Evolutionary conservation across 2,797 vertebrate species (phyloP).

Genomic region (Platyrinchus mystaceus): DNA sequence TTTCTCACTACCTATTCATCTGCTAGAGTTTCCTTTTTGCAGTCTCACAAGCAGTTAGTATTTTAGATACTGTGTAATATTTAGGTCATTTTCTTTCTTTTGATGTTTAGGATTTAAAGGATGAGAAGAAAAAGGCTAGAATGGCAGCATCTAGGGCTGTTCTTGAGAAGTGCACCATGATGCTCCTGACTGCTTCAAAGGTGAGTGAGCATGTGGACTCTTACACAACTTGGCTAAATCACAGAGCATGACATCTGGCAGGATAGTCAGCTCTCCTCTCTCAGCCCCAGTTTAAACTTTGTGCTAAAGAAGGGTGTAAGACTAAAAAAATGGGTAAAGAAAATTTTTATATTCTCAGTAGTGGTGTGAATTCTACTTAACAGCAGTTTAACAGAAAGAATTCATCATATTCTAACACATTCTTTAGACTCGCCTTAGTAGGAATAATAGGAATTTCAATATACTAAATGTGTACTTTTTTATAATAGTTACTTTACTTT

Average conservation of each 20-base stretch:
- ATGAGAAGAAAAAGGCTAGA: constrained; percentile 96
- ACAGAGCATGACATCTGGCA: neutral
- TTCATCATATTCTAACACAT: neutral
- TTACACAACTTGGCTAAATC: neutral
- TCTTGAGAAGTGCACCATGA: constrained; percentile 99
- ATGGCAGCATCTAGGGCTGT: constrained; percentile 96
- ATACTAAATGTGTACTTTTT: neutral
- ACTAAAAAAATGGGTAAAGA: neutral
- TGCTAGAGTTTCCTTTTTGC: neutral
- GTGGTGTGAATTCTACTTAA: neutral
- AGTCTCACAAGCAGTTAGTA: neutral
- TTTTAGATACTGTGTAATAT: neutral
- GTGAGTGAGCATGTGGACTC: constrained; percentile 63
- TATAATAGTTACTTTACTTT: constrained; percentile 28
- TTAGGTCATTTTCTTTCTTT: neutral
- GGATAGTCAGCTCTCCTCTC: neutral
- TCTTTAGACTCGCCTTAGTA: neutral
- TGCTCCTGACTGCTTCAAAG: constrained; percentile 98
- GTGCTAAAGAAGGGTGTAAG: neutral
- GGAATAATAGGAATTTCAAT: neutral
- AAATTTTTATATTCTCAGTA: neutral
- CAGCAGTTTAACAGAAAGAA: neutral
- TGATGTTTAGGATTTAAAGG: constrained; percentile 89
- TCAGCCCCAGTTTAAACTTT: neutral
- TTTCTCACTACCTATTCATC: neutral